Conservation (phyloP, 53 echinoderm and acorn worm genomes). For the Astropecten irregularis region DNA sequence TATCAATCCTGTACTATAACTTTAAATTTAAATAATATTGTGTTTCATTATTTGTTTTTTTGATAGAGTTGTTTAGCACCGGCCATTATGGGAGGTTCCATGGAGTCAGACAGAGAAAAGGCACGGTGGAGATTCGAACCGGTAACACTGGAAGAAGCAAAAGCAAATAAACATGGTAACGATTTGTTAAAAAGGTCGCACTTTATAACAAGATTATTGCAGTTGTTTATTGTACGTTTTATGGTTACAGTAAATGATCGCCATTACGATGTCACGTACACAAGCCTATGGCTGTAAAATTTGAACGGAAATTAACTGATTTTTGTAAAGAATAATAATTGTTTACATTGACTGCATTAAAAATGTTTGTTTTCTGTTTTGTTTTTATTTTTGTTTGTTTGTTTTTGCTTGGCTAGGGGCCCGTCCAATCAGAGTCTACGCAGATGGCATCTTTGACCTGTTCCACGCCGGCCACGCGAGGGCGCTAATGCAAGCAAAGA, state of each 20-base stretch:
- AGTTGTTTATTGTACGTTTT: no score
- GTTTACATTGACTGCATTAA: no score
- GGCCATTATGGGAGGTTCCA: slow-evolving; percentile 70
- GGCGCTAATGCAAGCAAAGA: slow-evolving; percentile 97
- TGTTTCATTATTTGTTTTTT: slow-evolving; percentile 1
- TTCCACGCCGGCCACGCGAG: slow-evolving; percentile 99
- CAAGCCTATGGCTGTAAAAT: not conserved
- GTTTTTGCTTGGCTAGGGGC: no score
- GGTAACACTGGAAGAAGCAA: slow-evolving; percentile 72
- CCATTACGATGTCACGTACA: no score
- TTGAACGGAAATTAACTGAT: not conserved
- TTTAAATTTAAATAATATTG: no score
- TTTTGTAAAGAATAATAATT: no score
- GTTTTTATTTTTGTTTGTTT: no score
- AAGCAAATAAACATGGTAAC: slow-evolving; percentile 54
- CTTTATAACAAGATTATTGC: no score
- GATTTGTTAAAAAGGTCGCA: no score
- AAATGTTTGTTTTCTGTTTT: no score
- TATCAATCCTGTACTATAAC: no score
- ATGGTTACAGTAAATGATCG: no score
- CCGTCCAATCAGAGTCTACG: slow-evolving; percentile 90
- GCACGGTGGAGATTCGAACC: slow-evolving; percentile 79
- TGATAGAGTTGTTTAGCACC: slow-evolving; percentile 76
- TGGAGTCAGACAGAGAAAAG: slow-evolving; percentile 81
- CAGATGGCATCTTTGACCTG: slow-evolving; percentile 97